These are phyloP conservation scores for crab-eating macaque (Macaca fascicularis) DNA, from an alignment of 2,113 vertebrate species.

Conservation along the genomic window DNA sequence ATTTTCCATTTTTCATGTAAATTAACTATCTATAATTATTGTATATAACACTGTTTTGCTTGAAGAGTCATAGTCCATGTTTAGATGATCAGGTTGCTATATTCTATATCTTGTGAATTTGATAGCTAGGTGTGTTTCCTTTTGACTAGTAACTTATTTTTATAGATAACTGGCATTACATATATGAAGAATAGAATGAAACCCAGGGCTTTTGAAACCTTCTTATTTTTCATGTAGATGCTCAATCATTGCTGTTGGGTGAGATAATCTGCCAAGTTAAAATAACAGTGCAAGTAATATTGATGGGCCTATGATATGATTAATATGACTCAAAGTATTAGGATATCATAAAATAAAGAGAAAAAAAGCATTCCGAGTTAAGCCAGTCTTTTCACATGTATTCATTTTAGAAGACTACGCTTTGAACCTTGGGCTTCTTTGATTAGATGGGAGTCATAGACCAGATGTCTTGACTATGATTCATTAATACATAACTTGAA, in stretches of 20 bases:
- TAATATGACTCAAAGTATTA: slow-evolving; percentile 21
- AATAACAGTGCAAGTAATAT: slow-evolving; percentile 42
- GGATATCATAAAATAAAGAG: slow-evolving; percentile 26
- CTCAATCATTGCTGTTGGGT: slow-evolving; percentile 18
- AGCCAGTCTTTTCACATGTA: neutral
- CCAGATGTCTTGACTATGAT: neutral
- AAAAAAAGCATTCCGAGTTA: neutral
- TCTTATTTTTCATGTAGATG: slow-evolving; percentile 62
- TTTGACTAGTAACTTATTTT: slow-evolving; percentile 28
- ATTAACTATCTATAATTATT: neutral
- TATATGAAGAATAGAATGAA: slow-evolving; percentile 44
- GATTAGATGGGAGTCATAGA: neutral
- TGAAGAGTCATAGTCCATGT: neutral
- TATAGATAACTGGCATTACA: slow-evolving; percentile 43
- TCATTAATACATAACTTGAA: neutral
- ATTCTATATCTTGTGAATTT: neutral
- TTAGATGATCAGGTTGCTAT: neutral
- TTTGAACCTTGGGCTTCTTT: neutral
- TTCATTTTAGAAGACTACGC: slow-evolving; percentile 14
- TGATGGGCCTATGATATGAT: slow-evolving; percentile 57
- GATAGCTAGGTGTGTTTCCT: neutral
- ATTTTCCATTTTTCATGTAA: neutral
- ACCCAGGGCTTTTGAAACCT: neutral
- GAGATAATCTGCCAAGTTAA: slow-evolving; percentile 44
- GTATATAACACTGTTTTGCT: neutral